These are phyloP conservation scores for Monochamus saltuarius DNA, from an alignment of 1,140 invertebrate genomes.

Conservation along the genomic window DNA sequence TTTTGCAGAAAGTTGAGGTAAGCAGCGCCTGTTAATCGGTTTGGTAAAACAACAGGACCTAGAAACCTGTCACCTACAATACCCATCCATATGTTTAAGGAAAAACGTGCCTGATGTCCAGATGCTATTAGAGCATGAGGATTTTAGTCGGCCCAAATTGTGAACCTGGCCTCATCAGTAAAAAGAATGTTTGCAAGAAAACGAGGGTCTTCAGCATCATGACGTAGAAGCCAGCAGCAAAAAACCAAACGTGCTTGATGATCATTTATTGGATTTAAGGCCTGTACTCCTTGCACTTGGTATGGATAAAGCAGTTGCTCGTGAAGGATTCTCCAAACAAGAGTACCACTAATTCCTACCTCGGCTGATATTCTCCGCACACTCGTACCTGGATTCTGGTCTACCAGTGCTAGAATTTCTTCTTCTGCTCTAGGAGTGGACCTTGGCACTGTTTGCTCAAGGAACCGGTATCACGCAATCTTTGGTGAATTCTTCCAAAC, in stretches of 20 bases:
- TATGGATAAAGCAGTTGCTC: conserved; percentile 22
- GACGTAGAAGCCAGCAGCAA: conserved; percentile 13
- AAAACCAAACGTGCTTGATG: conserved; percentile 21
- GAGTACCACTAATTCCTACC: conserved; percentile 8
- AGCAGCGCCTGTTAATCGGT: no score
- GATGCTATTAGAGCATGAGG: no score
- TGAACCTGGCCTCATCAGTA: background rate
- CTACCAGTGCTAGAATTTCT: background rate
- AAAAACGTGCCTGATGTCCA: no score
- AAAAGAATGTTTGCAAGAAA: conserved; percentile 21
- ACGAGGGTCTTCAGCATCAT: conserved; percentile 16
- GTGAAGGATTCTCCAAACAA: conserved; percentile 11
- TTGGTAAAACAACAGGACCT: no score
- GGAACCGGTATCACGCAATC: no score
- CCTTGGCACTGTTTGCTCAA: no score
- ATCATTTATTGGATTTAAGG: conserved; percentile 20
- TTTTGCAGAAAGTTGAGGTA: no score
- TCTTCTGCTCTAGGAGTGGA: conserved; percentile 5
- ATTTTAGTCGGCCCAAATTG: no score
- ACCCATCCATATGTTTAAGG: no score
- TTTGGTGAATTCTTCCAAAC: no score
- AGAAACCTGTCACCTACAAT: no score
- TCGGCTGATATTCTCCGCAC: background rate
- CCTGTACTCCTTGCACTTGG: conserved; percentile 19
- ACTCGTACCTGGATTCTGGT: conserved; percentile 3